Percentiles rank a stretch among this genome's conserved stretches.
Conservation (phyloP, 2,113 vertebrate genomes). For the Ochotona princeps region DNA sequence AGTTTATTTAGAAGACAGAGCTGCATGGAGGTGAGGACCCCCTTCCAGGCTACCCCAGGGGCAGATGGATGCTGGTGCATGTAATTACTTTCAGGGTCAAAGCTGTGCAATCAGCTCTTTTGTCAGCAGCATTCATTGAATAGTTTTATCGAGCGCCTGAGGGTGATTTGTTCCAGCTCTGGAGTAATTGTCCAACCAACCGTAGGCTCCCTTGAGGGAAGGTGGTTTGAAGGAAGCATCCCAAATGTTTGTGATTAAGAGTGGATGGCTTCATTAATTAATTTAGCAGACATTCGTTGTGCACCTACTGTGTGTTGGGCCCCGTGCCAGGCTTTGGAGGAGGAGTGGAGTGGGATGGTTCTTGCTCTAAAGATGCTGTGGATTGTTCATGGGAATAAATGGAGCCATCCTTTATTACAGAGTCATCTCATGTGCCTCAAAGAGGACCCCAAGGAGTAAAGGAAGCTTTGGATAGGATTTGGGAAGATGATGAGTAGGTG, state of each 20-base stretch:
- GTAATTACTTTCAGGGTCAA: constrained; percentile 78
- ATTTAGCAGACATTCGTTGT: constrained; percentile 7
- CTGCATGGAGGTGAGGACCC: constrained; percentile 56
- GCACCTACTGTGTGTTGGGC: constrained; percentile 63
- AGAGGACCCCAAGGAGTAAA: background rate
- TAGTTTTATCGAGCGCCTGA: constrained; percentile 73
- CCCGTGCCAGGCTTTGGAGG: background rate
- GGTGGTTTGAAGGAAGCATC: constrained; percentile 64
- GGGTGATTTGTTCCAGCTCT: constrained; percentile 75
- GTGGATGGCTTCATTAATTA: constrained; percentile 48
- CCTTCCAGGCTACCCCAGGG: constrained; percentile 59
- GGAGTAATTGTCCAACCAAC: constrained; percentile 76
- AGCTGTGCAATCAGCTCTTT: constrained; percentile 68
- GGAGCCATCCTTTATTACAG: background rate
- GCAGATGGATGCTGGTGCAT: constrained; percentile 62
- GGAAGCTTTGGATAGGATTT: background rate
- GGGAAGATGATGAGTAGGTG: background rate
- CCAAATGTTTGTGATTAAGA: constrained; percentile 53
- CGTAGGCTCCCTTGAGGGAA: constrained; percentile 13
- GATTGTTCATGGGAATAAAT: background rate
- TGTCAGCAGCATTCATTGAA: constrained; percentile 71
- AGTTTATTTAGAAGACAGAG: constrained; percentile 80
- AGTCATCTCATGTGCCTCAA: background rate
- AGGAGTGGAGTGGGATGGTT: background rate
- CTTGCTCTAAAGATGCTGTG: background rate